phyloP scores from a whole-genome alignment of 2,113 vertebrate genomes.

The Pteropus alecto region DNA sequence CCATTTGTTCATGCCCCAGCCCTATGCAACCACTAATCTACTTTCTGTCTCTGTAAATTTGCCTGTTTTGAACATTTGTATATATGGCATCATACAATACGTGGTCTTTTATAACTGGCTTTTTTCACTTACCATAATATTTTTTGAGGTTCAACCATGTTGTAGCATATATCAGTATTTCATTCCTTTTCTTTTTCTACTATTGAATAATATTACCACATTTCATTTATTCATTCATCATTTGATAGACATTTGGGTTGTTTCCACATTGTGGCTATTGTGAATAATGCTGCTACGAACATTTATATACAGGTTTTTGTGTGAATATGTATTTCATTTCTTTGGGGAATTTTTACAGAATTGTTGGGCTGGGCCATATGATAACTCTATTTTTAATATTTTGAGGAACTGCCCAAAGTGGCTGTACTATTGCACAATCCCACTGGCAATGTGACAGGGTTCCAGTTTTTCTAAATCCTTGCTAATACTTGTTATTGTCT shows the following conservation, averaged over 20 bases:
- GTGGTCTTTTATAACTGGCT: neutral
- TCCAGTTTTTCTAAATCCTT: neutral
- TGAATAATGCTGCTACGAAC: neutral
- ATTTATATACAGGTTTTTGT: neutral
- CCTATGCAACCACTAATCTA: neutral
- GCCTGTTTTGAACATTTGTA: neutral
- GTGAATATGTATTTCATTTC: neutral
- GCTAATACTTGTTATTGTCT: neutral
- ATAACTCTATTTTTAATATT: neutral
- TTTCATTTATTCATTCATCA: neutral
- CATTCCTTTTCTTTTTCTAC: neutral
- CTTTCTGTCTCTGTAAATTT: neutral
- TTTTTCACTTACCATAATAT: neutral
- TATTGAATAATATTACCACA: neutral
- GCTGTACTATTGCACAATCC: neutral
- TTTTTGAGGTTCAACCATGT: neutral
- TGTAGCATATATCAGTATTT: neutral
- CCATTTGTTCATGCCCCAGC: neutral
- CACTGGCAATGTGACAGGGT: neutral
- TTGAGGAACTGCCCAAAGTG: neutral
- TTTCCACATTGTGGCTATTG: neutral
- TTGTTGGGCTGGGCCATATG: neutral
- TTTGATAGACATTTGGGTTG: neutral
- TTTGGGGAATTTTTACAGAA: neutral
- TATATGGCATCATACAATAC: neutral